Evolutionary conservation across 2,888 invertebrate genomes (phyloP).

Genomic region (Esperia sulphurella): DNA sequence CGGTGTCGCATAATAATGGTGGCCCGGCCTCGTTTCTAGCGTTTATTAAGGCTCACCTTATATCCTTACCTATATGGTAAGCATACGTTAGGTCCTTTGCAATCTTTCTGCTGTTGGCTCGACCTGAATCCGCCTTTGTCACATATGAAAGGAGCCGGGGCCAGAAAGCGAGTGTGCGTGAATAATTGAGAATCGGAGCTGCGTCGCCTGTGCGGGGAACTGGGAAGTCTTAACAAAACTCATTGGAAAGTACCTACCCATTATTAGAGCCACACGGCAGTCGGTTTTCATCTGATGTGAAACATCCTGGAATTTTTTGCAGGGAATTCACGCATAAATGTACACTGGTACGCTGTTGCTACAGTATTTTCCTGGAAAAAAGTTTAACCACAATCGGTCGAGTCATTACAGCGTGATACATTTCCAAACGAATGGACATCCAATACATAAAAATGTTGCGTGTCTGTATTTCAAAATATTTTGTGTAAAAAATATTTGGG

Average conservation of each 20-base stretch:
- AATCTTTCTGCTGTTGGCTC: conserved; percentile 70
- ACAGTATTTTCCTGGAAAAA: no score
- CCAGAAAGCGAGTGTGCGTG: conserved; percentile 63
- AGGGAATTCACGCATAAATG: no score
- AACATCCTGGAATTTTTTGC: no score
- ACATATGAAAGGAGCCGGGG: conserved; percentile 66
- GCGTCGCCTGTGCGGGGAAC: conserved; percentile 43
- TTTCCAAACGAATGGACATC: no score
- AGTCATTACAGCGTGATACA: no score
- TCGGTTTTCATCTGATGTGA: no score
- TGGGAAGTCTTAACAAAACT: conserved; percentile 61
- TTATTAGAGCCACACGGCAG: conserved; percentile 27
- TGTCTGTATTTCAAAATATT: no score
- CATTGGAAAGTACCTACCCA: conserved; percentile 40
- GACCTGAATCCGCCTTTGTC: conserved; percentile 72
- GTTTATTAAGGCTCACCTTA: conserved; percentile 61
- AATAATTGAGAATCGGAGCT: conserved; percentile 65
- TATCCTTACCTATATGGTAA: conserved; percentile 33
- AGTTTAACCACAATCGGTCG: no score
- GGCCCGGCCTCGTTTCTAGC: conserved; percentile 35
- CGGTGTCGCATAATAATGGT: conserved; percentile 53
- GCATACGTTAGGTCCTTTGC: conserved; percentile 45
- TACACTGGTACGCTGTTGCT: no score
- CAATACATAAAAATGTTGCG: no score
- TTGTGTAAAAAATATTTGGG: no score